Evolutionary conservation across 2,888 invertebrate species (phyloP).

Genomic region (Mellilla xanthometata): DNA sequence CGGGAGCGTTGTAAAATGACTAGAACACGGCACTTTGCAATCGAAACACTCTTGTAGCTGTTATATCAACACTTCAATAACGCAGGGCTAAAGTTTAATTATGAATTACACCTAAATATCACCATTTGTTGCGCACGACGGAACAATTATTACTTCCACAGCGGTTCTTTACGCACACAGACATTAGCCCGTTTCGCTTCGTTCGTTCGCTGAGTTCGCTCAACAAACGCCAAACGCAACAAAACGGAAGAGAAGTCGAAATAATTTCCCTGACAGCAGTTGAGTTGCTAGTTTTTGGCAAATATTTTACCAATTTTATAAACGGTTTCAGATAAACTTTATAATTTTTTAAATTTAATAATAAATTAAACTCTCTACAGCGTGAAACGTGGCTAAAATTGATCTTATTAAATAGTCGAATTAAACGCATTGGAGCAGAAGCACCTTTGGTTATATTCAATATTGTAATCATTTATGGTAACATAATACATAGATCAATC

Average conservation of each 20-base stretch:
- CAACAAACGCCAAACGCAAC: constrained; percentile 4
- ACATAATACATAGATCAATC: too few species aligned
- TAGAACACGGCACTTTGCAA: constrained; percentile 40
- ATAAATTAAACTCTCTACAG: too few species aligned
- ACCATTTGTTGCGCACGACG: constrained; percentile 54
- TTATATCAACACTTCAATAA: constrained; percentile 9
- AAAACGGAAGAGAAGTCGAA: constrained; percentile 15
- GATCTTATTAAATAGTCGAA: too few species aligned
- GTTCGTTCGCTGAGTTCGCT: constrained; percentile 31
- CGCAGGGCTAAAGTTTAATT: constrained; percentile 6
- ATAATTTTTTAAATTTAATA: too few species aligned
- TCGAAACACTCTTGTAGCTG: constrained; percentile 35
- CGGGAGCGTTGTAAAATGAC: constrained; percentile 30
- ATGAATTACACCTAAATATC: constrained; percentile 40
- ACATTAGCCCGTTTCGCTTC: constrained; percentile 37
- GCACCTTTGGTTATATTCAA: too few species aligned
- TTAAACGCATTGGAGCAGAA: too few species aligned
- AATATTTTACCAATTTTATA: too few species aligned
- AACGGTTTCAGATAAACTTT: too few species aligned
- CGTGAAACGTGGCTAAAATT: too few species aligned
- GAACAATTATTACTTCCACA: constrained; percentile 19
- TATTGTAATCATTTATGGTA: too few species aligned
- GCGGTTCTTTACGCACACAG: constrained; percentile 36
- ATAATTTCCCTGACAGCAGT: neutral
- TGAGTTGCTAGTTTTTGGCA: neutral